Percentiles rank a stretch among this genome's conserved stretches.
Evolutionary conservation across 2,888 invertebrate genomes (phyloP).

Genomic region (Camponotus fellah): DNA sequence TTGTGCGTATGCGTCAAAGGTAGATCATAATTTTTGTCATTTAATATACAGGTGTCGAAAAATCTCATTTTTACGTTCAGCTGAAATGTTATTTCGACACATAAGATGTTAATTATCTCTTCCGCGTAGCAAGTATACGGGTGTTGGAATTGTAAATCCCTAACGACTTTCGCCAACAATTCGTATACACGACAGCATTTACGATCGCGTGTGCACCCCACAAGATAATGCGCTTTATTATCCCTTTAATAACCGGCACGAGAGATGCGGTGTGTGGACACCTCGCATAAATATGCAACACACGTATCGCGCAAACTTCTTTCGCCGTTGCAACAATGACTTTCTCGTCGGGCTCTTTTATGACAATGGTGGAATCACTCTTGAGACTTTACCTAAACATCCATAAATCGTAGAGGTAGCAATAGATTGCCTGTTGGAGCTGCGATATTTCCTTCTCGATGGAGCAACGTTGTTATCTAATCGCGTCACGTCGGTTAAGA

Average conservation of each 20-base stretch:
- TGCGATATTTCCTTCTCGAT: slow-evolving; percentile 26
- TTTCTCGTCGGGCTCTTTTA: slow-evolving; percentile 38
- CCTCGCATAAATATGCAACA: slow-evolving; percentile 51
- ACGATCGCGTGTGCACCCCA: slow-evolving; percentile 33
- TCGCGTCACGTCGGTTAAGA: slow-evolving; percentile 8
- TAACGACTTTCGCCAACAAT: slow-evolving; percentile 47
- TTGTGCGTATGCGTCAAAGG: background rate
- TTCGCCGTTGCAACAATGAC: slow-evolving; percentile 39
- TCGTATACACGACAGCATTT: slow-evolving; percentile 47
- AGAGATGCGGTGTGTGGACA: slow-evolving; percentile 48
- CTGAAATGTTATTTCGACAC: background rate
- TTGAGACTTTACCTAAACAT: slow-evolving; percentile 14
- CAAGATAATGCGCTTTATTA: slow-evolving; percentile 68
- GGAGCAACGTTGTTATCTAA: slow-evolving; percentile 37
- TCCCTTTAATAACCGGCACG: slow-evolving; percentile 63
- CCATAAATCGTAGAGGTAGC: background rate
- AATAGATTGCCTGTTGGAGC: slow-evolving; percentile 13
- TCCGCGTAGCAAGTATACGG: background rate
- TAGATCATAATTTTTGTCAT: background rate
- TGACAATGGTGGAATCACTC: slow-evolving; percentile 42
- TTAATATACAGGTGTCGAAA: background rate
- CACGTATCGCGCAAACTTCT: slow-evolving; percentile 21
- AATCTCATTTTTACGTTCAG: background rate
- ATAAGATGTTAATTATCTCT: slow-evolving; percentile 49
- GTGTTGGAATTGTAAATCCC: slow-evolving; percentile 34